Evolutionary conservation across 1,140 invertebrate species (phyloP).

Genomic region (Ostrea edulis): DNA sequence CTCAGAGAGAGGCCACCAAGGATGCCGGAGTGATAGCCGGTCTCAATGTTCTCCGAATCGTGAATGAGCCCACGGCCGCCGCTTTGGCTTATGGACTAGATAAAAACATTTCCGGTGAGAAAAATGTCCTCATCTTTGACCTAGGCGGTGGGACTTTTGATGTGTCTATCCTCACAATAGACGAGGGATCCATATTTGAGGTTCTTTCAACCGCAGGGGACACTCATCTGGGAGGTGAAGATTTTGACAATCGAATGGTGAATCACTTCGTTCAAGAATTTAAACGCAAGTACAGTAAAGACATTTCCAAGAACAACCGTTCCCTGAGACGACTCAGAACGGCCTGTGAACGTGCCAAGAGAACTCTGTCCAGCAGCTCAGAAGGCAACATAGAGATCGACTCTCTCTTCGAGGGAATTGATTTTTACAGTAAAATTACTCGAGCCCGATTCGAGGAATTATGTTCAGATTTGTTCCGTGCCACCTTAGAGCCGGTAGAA

Average conservation of each 20-base stretch:
- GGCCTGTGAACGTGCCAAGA: constrained; percentile 96
- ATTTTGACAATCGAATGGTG: constrained; percentile 82
- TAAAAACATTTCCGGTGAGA: constrained; percentile 77
- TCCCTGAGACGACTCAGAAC: constrained; percentile 94
- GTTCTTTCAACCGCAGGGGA: constrained; percentile 87
- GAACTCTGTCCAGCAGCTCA: constrained; percentile 94
- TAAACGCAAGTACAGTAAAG: constrained; percentile 97
- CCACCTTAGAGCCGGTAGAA: constrained; percentile 96
- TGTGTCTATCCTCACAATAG: constrained; percentile 74
- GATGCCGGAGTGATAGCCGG: constrained; percentile 80
- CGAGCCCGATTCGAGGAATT: constrained; percentile 87
- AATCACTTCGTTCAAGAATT: constrained; percentile 97
- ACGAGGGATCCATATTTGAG: constrained; percentile 85
- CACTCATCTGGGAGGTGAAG: constrained; percentile 86
- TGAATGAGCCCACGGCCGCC: constrained; percentile 81
- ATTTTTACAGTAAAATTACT: constrained; percentile 97
- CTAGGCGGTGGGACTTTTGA: constrained; percentile 81
- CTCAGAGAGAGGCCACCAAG: constrained; percentile 79
- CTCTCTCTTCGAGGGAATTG: constrained; percentile 95
- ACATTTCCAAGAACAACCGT: constrained; percentile 92
- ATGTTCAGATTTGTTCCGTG: constrained; percentile 91
- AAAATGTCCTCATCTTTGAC: constrained; percentile 87
- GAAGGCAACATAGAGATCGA: constrained; percentile 90
- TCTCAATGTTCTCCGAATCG: constrained; percentile 81
- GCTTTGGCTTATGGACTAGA: constrained; percentile 81